phyloP scores from a whole-genome alignment of 2,113 vertebrate species.

The Mirounga angustirostris region DNA sequence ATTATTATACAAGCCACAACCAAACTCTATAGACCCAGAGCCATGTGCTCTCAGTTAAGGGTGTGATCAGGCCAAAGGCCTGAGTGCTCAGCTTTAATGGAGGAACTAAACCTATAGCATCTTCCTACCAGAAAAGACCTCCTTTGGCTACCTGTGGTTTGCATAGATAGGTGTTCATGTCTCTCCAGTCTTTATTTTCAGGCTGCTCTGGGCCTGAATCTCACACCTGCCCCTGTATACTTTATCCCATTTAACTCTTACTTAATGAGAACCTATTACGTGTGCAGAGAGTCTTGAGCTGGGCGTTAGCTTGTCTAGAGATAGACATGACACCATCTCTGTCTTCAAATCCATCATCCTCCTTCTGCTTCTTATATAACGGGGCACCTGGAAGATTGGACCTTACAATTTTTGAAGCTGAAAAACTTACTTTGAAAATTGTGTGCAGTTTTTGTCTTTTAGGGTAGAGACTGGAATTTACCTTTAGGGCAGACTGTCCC shows the following conservation, averaged over 20 bases:
- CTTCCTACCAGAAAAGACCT: not conserved
- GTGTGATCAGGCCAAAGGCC: not conserved
- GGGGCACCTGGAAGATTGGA: not conserved
- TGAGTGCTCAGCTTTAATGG: not conserved
- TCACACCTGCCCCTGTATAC: not conserved
- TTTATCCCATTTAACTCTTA: not conserved
- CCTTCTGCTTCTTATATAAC: constrained; percentile 42
- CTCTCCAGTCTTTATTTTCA: not conserved
- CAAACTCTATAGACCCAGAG: not conserved
- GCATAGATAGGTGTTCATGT: not conserved
- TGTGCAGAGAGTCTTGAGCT: not conserved
- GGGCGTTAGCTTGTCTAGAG: not conserved
- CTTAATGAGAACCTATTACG: not conserved
- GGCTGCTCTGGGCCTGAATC: not conserved
- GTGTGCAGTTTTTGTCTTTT: constrained; percentile 52
- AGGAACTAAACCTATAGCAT: not conserved
- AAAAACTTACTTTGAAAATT: constrained; percentile 68
- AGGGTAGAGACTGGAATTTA: constrained; percentile 61
- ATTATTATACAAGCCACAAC: not conserved
- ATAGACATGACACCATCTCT: not conserved
- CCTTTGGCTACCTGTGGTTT: not conserved
- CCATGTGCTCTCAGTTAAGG: not conserved
- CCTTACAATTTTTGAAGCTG: constrained; percentile 51
- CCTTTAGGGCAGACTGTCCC: constrained; percentile 59
- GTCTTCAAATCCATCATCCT: not conserved